A percentile compares a stretch with the other conserved stretches of the same genome.
Conservation (phyloP, 2,888 invertebrate genomes). For the Nemapogon koenigi region DNA sequence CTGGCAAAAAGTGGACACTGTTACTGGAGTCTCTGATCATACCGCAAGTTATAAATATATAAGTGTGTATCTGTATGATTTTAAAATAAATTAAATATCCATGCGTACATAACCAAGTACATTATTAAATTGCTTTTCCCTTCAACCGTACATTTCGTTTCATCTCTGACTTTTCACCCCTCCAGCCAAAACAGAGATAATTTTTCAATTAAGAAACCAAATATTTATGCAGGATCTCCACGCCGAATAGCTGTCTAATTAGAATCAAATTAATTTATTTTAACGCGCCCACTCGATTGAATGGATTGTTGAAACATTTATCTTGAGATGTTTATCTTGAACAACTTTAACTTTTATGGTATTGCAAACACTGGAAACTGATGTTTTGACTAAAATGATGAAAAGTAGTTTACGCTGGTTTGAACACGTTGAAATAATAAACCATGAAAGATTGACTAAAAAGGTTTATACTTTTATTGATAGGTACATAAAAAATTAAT, state of each 20-base stretch:
- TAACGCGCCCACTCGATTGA: background rate
- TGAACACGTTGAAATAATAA: too few relatives aligned
- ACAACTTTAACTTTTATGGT: background rate
- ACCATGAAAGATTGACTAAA: too few relatives aligned
- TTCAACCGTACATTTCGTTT: slow-evolving; percentile 3
- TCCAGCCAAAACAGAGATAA: slow-evolving; percentile 20
- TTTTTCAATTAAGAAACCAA: slow-evolving; percentile 34
- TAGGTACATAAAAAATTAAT: background rate
- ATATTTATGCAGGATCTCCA: slow-evolving; percentile 28
- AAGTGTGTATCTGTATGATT: too few relatives aligned
- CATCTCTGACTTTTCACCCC: background rate
- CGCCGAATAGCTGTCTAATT: slow-evolving; percentile 23
- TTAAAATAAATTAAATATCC: slow-evolving; percentile 2
- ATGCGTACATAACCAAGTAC: background rate
- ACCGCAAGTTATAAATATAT: too few relatives aligned
- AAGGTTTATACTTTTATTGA: background rate
- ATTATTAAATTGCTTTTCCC: background rate
- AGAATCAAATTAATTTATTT: slow-evolving; percentile 35
- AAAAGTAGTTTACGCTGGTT: too few relatives aligned
- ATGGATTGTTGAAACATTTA: background rate
- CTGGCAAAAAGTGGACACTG: too few relatives aligned
- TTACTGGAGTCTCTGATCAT: too few relatives aligned
- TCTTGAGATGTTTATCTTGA: background rate
- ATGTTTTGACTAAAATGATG: too few relatives aligned
- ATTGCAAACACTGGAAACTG: background rate